phyloP scores from a whole-genome alignment of 2,888 invertebrate species.

The Tridacna gigas region DNA sequence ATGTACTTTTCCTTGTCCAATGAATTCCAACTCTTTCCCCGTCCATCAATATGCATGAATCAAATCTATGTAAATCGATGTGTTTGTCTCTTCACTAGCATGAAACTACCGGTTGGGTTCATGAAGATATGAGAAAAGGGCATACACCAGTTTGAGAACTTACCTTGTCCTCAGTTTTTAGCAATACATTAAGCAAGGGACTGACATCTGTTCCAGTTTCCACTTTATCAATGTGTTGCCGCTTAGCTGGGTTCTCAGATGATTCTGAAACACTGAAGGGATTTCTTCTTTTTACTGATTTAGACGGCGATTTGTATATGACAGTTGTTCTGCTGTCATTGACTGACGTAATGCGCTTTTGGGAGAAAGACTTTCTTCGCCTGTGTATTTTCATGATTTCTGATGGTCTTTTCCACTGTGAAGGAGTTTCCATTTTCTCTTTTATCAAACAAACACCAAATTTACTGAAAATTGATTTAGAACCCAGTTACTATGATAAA shows the following conservation, averaged over 20 bases:
- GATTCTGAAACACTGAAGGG: constrained; percentile 49
- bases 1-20: too few relatives aligned
- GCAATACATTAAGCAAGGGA: background rate
- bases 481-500: background rate
- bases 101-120: too few relatives aligned
- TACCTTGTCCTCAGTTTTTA: background rate
- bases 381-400: constrained; percentile 91
- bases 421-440: background rate
- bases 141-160: too few relatives aligned
- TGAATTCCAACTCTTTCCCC: too few relatives aligned
- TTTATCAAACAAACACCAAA: background rate
- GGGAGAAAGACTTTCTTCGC: constrained; percentile 87
- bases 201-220: background rate
- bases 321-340: constrained; percentile 57
- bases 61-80: too few relatives aligned
- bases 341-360: constrained; percentile 53
- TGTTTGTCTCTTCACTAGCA: too few relatives aligned
- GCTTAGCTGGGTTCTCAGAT: constrained; percentile 39
- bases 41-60: too few relatives aligned
- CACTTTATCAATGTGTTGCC: constrained; percentile 39
- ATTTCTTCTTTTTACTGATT: constrained; percentile 56
- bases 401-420: constrained; percentile 87
- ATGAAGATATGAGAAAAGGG: too few relatives aligned
- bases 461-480: background rate
- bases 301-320: constrained; percentile 63